Evolutionary conservation across 1,140 invertebrate genomes (phyloP).

Genomic region (Psilanteris sp.): DNA sequence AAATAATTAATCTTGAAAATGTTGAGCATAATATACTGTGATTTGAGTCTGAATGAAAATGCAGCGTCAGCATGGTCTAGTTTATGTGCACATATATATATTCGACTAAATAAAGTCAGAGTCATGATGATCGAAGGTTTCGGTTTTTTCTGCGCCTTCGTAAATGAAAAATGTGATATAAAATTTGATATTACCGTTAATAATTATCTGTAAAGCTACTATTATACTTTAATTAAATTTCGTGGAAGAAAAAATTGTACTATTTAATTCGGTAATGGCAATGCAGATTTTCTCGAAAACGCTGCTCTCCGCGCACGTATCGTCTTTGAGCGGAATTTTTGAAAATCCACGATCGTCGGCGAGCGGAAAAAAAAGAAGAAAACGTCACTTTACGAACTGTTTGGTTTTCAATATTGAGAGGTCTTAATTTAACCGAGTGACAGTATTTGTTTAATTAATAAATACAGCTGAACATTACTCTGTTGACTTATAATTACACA

Average conservation of each 20-base stretch:
- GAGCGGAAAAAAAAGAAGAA: too few relatives aligned
- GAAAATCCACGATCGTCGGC: too few relatives aligned
- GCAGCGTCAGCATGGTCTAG: slow-evolving; percentile 45
- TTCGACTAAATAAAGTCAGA: slow-evolving; percentile 34
- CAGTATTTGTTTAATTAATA: slow-evolving; percentile 49
- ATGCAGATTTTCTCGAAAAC: too few relatives aligned
- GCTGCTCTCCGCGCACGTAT: too few relatives aligned
- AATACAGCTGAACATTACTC: slow-evolving; percentile 41
- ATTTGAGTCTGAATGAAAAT: slow-evolving; percentile 48
- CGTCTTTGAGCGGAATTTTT: too few relatives aligned
- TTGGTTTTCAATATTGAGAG: too few relatives aligned
- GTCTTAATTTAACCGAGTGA: slow-evolving; percentile 47
- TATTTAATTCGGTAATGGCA: too few relatives aligned
- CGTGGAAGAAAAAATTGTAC: too few relatives aligned
- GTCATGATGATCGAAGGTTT: slow-evolving; percentile 49
- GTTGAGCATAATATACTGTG: slow-evolving; percentile 15
- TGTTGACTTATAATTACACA: slow-evolving; percentile 38
- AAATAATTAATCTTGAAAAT: slow-evolving; percentile 38
- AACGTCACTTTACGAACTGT: too few relatives aligned
- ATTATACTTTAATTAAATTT: slow-evolving; percentile 35
- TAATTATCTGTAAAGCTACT: slow-evolving; percentile 2
- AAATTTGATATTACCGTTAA: slow-evolving; percentile 25
- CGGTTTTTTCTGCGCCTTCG: slow-evolving; percentile 24
- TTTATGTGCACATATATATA: slow-evolving; percentile 41
- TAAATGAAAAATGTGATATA: slow-evolving; percentile 26